Percentiles rank a stretch among this genome's conserved stretches.
These are phyloP conservation scores for Hylia prasina DNA, from an alignment of 2,113 vertebrate species.

Conservation along the genomic window DNA sequence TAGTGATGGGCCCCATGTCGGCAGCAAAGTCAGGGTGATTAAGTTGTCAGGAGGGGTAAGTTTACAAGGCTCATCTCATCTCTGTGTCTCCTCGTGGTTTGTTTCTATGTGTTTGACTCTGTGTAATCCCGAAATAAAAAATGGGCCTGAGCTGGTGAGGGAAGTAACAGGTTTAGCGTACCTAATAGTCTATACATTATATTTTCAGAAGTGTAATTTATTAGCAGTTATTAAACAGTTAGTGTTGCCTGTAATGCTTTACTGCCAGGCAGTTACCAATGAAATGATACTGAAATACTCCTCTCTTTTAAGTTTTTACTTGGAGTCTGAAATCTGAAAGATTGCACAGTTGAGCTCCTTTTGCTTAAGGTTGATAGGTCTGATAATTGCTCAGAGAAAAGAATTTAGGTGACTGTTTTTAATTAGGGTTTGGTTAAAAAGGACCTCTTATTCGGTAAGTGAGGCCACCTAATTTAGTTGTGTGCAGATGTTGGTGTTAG, in stretches of 20 bases:
- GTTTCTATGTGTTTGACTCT: not conserved
- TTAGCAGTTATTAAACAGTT: not conserved
- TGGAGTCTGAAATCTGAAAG: not conserved
- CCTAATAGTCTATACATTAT: not conserved
- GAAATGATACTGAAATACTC: not conserved
- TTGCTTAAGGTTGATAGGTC: not conserved
- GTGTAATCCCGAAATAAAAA: not conserved
- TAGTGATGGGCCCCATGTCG: constrained; percentile 75
- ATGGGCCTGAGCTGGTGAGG: not conserved
- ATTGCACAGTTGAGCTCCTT: not conserved
- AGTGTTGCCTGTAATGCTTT: not conserved
- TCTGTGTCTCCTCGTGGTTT: not conserved
- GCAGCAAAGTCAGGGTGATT: constrained; percentile 92
- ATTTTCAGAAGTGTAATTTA: not conserved
- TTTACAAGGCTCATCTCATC: constrained; percentile 48
- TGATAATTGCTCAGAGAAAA: not conserved
- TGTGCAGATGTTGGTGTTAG: not conserved
- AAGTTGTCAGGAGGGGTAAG: constrained; percentile 92
- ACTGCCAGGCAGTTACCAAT: not conserved
- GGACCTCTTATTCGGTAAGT: not conserved
- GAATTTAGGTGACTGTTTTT: not conserved
- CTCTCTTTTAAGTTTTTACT: not conserved
- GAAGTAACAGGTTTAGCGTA: not conserved
- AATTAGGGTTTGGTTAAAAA: not conserved
- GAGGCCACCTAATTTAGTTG: not conserved